Percentiles rank a stretch among this genome's conserved stretches.
Conservation (phyloP, 2,888 invertebrate species). For the Eupithecia dodoneata region DNA sequence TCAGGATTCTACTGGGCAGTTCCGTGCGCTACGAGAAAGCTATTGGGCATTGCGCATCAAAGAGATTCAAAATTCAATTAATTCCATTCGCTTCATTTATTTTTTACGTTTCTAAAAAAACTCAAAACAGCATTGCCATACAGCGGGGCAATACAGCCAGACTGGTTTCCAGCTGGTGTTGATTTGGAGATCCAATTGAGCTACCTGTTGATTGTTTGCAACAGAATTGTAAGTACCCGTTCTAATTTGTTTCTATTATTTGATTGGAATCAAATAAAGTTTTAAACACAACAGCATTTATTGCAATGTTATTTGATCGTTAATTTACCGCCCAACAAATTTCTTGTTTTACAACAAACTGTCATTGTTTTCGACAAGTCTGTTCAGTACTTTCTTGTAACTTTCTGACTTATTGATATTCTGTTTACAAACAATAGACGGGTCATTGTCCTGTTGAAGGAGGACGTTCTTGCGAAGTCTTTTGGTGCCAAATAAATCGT, state of each 20-base stretch:
- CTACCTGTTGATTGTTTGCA: too few species aligned
- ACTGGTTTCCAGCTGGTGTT: too few species aligned
- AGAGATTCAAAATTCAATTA: neutral
- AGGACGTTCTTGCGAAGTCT: conserved; percentile 52
- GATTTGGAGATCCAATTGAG: too few species aligned
- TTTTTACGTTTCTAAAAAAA: too few species aligned
- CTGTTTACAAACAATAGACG: conserved; percentile 43
- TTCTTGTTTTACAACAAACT: neutral
- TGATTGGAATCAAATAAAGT: neutral
- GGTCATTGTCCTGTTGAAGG: conserved; percentile 49
- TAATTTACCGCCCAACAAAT: neutral
- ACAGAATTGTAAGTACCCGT: too few species aligned
- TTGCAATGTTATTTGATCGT: neutral
- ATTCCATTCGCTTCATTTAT: too few species aligned
- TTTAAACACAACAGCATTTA: neutral
- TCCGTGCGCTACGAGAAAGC: neutral
- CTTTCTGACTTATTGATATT: conserved; percentile 15
- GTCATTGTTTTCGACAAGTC: neutral
- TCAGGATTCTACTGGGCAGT: too few species aligned
- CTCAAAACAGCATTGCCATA: too few species aligned
- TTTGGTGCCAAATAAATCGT: conserved; percentile 56
- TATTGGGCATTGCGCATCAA: neutral
- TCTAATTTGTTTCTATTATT: too few species aligned
- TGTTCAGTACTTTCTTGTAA: neutral
- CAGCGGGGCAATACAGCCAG: too few species aligned